phyloP scores from a whole-genome alignment of 1,140 invertebrate genomes.

The Drosophila pachea region DNA sequence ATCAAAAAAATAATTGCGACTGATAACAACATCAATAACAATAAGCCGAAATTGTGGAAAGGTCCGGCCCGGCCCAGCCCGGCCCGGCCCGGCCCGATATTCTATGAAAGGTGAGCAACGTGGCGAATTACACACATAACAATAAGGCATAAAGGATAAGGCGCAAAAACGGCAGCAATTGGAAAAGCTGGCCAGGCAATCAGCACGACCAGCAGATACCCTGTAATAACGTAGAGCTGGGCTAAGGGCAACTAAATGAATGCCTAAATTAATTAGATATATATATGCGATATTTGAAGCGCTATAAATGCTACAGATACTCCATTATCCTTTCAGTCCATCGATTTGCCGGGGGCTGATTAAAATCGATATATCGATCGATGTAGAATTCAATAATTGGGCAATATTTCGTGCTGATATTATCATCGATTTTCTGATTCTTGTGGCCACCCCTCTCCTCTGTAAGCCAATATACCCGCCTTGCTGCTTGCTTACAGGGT shows the following conservation, averaged over 20 bases:
- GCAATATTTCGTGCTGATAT: too few relatives aligned
- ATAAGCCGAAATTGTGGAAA: slow-evolving; percentile 48
- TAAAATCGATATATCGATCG: too few relatives aligned
- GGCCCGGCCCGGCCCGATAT: too few relatives aligned
- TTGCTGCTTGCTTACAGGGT: slow-evolving; percentile 10
- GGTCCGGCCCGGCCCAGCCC: not conserved
- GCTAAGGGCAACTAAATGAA: not conserved
- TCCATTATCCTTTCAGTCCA: too few relatives aligned
- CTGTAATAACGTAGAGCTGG: slow-evolving; percentile 3
- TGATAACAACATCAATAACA: slow-evolving; percentile 77
- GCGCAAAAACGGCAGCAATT: slow-evolving; percentile 17
- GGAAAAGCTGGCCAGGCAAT: not conserved
- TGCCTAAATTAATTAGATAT: not conserved
- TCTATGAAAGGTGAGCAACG: slow-evolving; percentile 4
- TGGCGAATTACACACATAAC: slow-evolving; percentile 37
- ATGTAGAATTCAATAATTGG: too few relatives aligned
- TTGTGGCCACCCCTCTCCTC: too few relatives aligned
- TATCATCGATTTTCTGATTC: too few relatives aligned
- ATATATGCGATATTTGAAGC: too few relatives aligned
- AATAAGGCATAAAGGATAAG: slow-evolving; percentile 33
- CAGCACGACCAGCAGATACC: slow-evolving; percentile 2
- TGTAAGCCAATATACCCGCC: too few relatives aligned
- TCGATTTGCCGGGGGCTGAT: too few relatives aligned
- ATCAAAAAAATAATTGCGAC: slow-evolving; percentile 74
- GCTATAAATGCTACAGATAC: too few relatives aligned